These are phyloP conservation scores for Xenops minutus DNA, from an alignment of 2,797 vertebrate species.

Conservation along the genomic window DNA sequence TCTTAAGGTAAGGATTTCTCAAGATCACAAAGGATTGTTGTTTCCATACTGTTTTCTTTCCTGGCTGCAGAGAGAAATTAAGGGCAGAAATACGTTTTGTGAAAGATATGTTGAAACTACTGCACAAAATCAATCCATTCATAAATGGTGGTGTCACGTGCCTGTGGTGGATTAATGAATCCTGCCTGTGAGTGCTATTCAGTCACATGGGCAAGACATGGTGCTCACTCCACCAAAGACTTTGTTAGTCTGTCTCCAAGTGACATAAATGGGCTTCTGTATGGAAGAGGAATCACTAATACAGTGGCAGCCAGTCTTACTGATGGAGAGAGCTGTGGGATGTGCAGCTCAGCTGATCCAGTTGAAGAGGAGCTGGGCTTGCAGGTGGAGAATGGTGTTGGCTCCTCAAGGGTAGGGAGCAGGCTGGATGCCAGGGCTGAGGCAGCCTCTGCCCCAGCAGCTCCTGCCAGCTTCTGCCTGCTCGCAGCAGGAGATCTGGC, in stretches of 20 bases:
- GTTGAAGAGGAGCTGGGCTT: neutral
- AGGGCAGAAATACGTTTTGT: neutral
- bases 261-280: constrained; percentile 4
- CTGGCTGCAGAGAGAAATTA: neutral
- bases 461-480: neutral
- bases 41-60: neutral
- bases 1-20: constrained; percentile 4
- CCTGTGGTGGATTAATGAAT: constrained; percentile 22
- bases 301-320: neutral
- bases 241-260: constrained; percentile 3
- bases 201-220: neutral
- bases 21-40: neutral
- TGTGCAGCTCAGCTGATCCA: neutral
- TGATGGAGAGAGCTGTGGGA: neutral
- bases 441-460: neutral
- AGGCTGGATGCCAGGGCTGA: neutral
- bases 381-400: neutral
- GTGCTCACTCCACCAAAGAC: neutral
- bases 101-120: neutral
- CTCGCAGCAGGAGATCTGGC: neutral
- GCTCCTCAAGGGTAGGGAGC: neutral
- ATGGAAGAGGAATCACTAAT: neutral
- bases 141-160: neutral
- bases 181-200: constrained; percentile 1
- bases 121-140: neutral